A percentile compares a stretch with the other conserved stretches of the same genome.
These are phyloP conservation scores for Formica selysi DNA, from an alignment of 1,140 invertebrate species.

Conservation along the genomic window DNA sequence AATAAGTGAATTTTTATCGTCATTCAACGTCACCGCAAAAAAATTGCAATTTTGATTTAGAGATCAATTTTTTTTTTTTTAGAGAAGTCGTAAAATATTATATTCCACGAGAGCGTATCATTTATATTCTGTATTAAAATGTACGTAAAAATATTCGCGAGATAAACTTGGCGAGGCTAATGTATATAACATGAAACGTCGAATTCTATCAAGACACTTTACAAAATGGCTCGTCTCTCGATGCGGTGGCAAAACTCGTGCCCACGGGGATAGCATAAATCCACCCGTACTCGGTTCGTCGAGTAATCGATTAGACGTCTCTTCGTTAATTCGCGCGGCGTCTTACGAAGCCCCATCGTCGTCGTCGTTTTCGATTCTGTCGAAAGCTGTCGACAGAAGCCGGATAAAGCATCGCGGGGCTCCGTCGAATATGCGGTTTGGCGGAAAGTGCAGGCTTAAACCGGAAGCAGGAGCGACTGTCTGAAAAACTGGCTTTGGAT, in stretches of 20 bases:
- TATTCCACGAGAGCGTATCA: too few species aligned
- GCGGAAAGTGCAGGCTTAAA: constrained; percentile 53
- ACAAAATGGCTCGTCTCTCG: background rate
- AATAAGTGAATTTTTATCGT: background rate
- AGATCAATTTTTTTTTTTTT: background rate
- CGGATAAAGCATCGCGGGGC: constrained; percentile 49
- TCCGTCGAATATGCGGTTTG: constrained; percentile 46
- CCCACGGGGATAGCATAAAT: background rate
- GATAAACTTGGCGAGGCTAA: too few species aligned
- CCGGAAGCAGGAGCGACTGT: constrained; percentile 29
- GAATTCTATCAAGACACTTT: background rate
- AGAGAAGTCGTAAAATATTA: background rate
- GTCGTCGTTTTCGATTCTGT: background rate
- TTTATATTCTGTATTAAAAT: constrained; percentile 15
- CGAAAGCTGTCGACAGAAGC: constrained; percentile 25
- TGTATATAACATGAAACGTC: background rate
- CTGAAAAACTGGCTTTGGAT: constrained; percentile 61
- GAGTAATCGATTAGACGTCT: constrained; percentile 44
- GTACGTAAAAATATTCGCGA: background rate
- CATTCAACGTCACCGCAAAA: background rate
- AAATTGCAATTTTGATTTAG: background rate
- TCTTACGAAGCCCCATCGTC: constrained; percentile 18
- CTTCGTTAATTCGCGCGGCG: constrained; percentile 49
- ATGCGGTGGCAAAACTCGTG: background rate
- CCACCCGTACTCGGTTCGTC: constrained; percentile 12